Base-by-base conservation (phyloP, 2,797 vertebrate genomes). In the Pseudopleuronectes americanus region DNA sequence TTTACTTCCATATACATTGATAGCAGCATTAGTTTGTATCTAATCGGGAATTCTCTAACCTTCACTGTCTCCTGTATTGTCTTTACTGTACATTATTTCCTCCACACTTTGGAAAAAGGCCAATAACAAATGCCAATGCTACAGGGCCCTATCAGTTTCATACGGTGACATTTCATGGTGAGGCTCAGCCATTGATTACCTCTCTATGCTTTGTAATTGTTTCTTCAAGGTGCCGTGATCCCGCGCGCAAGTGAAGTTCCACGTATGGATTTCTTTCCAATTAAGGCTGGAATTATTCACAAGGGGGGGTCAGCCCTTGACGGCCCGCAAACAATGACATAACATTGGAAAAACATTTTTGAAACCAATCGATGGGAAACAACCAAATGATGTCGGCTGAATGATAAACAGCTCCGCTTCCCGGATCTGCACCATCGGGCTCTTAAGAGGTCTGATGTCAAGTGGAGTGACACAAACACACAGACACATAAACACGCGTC, bases 291-390 rank as follows among this genome's bases (percentile, higher is more conserved):
- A 90, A 92, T 92, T 90, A 92, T 90, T 91, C 90, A 92, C 90
- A 78, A 78, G 24, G 26, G 79, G 87, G 89, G 92, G 78, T 70
- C 82, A 84, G 87, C 16, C 84, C 85, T 89, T 91, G 90, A 91
- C 86, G 77, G 90, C 77, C 74, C 2, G 85, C 88, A 91, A 92
- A 91, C 89, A 92, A 92, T 92, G 93, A 92, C 89, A 92, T 92
- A 91, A 92, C 87, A 90, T 90, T 89, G 87, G 90, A 90, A 89
- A 92, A 92, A 85, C 87, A 93, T 93, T 92, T 92, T 92, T 86
- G 88, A 87, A 87, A 75, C 81, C 76, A 28, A 92, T 94, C 92
- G 74, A 93, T 93, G 67, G 73, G 81, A 90, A 90, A 84, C 85
- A 90, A 89, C 84, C 76, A 86, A 90, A 91, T 89, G 86, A 92